phyloP scores from a whole-genome alignment of 2,113 vertebrate species.

The Scartelaos histophorus region DNA sequence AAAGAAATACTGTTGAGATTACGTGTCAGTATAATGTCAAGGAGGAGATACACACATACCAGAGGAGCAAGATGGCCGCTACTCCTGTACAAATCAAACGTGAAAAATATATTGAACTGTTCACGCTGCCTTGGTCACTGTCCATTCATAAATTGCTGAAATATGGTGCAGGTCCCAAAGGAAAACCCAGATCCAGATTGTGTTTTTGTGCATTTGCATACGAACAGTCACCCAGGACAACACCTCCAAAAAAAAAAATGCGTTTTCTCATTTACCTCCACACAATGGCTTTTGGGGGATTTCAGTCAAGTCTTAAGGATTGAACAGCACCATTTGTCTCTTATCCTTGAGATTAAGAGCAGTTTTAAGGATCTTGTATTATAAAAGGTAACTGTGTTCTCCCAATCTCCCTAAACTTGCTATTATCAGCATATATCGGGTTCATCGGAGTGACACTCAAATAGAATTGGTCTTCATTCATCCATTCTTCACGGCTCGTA shows the following conservation, averaged over 20 bases:
- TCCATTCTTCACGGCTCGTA: constrained; percentile 16
- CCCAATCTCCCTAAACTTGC: constrained; percentile 4
- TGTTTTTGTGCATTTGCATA: constrained; percentile 53
- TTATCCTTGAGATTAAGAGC: constrained; percentile 6
- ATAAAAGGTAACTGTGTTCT: constrained; percentile 4
- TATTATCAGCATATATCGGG: constrained; percentile 2
- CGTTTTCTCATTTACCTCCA: not conserved
- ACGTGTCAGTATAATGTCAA: too few relatives aligned
- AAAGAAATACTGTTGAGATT: not conserved
- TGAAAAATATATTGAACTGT: constrained; percentile 47
- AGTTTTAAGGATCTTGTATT: not conserved
- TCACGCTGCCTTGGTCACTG: constrained; percentile 51
- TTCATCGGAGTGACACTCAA: constrained; percentile 15
- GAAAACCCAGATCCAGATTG: constrained; percentile 32
- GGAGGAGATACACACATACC: not conserved
- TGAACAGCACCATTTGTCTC: constrained; percentile 2
- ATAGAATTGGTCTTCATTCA: constrained; percentile 8
- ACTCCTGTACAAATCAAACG: not conserved
- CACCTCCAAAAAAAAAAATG: not conserved
- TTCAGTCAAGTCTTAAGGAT: not conserved
- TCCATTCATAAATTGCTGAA: constrained; percentile 54
- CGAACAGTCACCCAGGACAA: constrained; percentile 32
- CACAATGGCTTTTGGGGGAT: not conserved
- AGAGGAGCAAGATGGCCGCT: not conserved
- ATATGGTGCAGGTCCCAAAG: constrained; percentile 21